Evolutionary conservation across 2,797 vertebrate genomes (phyloP), one percentile per base, ranked within the genome.

Genomic region (Syndactyla subalaris): DNA sequence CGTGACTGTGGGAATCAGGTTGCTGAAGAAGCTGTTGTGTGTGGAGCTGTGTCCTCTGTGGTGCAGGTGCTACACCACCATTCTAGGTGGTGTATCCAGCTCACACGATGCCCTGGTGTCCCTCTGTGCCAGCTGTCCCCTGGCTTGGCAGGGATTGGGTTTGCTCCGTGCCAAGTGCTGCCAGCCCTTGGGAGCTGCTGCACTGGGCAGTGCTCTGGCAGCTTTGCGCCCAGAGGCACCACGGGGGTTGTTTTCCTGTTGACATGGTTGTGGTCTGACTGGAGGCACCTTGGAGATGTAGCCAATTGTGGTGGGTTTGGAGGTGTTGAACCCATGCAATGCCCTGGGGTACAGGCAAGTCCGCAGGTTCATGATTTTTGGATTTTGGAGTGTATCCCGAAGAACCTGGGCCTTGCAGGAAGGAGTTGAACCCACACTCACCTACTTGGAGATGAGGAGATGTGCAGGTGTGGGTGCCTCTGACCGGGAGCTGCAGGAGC

Each of bases 331-430:
- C 29, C 4, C 1, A 5, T 30, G 8, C 23, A 23, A 36, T 1
- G 1, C 24, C 67, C 52, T 0, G 0, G n/a, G 29, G 24, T 18
- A 1, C 21, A 8, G n/a, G 49, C 68, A 65, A 51, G 8, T 49
- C 32, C 2, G 4, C 29, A 20, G 55, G 48, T 32, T 70, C 2
- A 0, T 3, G 39, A 3, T 30, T 6, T 8, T 2, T 0, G 45
- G n/a, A 23, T 62, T 73, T 70, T 2, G 15, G 59, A n/a, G 36
- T 5, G 26, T 45, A 2, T 43, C 72, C 39, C 2, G 1, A n/a
- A 66, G 43, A 67, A n/a, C 14, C 19, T 3, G 49, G 38, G 45
- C 39, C 14, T 21, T 23, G 39, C 34, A 11, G 72, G 62, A 51
- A 11, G 32, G 66, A 19, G 52, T 4, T 3, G 74, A 75, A 22